phyloP scores from a whole-genome alignment of 1,140 invertebrate species.

The Leptinotarsa lineolata region DNA sequence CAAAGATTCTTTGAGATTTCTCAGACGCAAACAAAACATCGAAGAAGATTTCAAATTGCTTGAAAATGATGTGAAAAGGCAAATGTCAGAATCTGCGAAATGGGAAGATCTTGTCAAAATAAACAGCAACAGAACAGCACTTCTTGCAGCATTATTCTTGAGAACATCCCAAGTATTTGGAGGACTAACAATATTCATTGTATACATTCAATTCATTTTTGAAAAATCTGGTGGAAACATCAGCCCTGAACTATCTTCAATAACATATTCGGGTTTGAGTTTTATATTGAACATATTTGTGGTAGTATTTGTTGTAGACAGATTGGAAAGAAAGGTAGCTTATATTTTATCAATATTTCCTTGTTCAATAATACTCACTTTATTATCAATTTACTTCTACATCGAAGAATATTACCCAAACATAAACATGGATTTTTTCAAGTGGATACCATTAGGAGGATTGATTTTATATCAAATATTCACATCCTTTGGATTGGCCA shows the following conservation, averaged over 20 bases:
- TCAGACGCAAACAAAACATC: constrained; percentile 35
- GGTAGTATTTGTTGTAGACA: constrained; percentile 65
- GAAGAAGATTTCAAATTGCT: constrained; percentile 35
- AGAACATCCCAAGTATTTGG: constrained; percentile 65
- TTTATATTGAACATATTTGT: constrained; percentile 68
- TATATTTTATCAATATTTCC: constrained; percentile 37
- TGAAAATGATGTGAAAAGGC: constrained; percentile 35
- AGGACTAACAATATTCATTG: constrained; percentile 66
- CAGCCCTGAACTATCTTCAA: constrained; percentile 64
- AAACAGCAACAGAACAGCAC: constrained; percentile 56
- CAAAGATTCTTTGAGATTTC: constrained; percentile 5
- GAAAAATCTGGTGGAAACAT: constrained; percentile 62
- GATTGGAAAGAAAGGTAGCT: constrained; percentile 43
- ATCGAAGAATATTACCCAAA: constrained; percentile 30
- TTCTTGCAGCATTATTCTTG: constrained; percentile 56
- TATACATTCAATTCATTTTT: constrained; percentile 65
- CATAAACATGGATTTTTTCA: constrained; percentile 42
- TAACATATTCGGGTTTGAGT: constrained; percentile 62
- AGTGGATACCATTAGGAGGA: constrained; percentile 42
- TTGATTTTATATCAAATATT: constrained; percentile 46
- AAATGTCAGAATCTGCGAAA: constrained; percentile 40
- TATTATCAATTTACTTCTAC: constrained; percentile 58
- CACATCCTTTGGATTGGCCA: constrained; percentile 47
- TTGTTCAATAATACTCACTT: constrained; percentile 39
- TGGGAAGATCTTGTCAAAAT: constrained; percentile 55